Percentiles rank a stretch among this genome's conserved stretches.
These are phyloP conservation scores for Procavia capensis DNA, from an alignment of 2,113 vertebrate species.

Conservation along the genomic window DNA sequence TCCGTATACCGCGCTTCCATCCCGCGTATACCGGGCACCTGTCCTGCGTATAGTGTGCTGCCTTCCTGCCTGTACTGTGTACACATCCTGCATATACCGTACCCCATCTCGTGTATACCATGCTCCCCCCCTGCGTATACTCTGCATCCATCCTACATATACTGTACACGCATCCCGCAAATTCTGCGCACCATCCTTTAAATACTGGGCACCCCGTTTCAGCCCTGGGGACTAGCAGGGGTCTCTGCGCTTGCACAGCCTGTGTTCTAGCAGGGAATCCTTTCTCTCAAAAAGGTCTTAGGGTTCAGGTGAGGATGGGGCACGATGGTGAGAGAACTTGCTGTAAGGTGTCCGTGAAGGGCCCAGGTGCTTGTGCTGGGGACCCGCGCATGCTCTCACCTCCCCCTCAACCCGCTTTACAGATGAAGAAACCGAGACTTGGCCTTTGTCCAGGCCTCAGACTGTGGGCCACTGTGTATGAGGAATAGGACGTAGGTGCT, in stretches of 20 bases:
- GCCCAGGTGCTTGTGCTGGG: not conserved
- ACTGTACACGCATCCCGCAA: too few species aligned
- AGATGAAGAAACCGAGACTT: not conserved
- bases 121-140: too few species aligned
- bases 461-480: not conserved
- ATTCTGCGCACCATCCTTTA: too few species aligned
- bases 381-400: accelerated
- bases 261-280: not conserved
- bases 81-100: too few species aligned
- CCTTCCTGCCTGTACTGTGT: too few species aligned
- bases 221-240: not conserved
- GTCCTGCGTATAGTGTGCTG: too few species aligned
- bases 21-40: too few species aligned
- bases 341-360: not conserved
- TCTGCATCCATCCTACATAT: not conserved
- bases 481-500: not conserved
- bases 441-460: not conserved
- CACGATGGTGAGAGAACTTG: not conserved
- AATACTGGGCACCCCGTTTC: not conserved
- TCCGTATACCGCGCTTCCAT: too few species aligned
- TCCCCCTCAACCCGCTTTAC: not conserved
- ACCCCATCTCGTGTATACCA: too few species aligned
- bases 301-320: not conserved
- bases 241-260: not conserved
- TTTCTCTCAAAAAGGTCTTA: too few species aligned